A percentile compares a stretch with the other conserved stretches of the same genome.
Conservation (phyloP, 2,888 invertebrate species). For the Hypena proboscidalis region DNA sequence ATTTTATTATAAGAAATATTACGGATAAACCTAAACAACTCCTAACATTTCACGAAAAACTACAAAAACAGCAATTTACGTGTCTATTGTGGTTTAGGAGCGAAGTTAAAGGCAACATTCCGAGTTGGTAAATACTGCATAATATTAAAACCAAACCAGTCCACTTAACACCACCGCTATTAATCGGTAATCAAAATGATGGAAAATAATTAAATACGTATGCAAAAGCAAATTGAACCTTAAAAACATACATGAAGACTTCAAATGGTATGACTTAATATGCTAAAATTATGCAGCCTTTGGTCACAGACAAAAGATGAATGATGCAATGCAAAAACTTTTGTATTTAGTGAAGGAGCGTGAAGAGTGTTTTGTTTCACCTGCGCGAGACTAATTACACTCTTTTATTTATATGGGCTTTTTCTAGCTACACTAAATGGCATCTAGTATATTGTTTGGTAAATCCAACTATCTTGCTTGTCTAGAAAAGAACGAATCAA, state of each 20-base stretch:
- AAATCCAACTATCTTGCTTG: not conserved
- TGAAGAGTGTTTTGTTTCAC: constrained; percentile 12
- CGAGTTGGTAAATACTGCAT: constrained; percentile 2
- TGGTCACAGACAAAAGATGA: constrained; percentile 11
- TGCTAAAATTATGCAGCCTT: constrained; percentile 10
- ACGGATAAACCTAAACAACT: too few relatives aligned
- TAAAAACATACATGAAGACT: constrained; percentile 5
- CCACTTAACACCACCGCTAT: constrained; percentile 3
- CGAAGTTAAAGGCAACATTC: not conserved
- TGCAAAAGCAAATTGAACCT: not conserved
- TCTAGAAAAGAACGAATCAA: not conserved
- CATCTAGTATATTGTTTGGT: too few relatives aligned
- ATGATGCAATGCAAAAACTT: too few relatives aligned
- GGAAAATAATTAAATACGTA: constrained; percentile 10
- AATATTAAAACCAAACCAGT: constrained; percentile 7
- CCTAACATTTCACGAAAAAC: too few relatives aligned
- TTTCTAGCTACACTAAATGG: not conserved
- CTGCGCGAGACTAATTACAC: constrained; percentile 14
- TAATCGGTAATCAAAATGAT: constrained; percentile 11
- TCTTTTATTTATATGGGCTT: not conserved
- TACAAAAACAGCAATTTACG: not conserved
- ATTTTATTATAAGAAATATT: too few relatives aligned
- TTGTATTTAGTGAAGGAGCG: too few relatives aligned
- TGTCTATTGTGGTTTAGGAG: not conserved
- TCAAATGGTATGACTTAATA: not conserved